These are phyloP conservation scores for Aptenodytes patagonicus DNA, from an alignment of 2,113 vertebrate species.

Conservation along the genomic window DNA sequence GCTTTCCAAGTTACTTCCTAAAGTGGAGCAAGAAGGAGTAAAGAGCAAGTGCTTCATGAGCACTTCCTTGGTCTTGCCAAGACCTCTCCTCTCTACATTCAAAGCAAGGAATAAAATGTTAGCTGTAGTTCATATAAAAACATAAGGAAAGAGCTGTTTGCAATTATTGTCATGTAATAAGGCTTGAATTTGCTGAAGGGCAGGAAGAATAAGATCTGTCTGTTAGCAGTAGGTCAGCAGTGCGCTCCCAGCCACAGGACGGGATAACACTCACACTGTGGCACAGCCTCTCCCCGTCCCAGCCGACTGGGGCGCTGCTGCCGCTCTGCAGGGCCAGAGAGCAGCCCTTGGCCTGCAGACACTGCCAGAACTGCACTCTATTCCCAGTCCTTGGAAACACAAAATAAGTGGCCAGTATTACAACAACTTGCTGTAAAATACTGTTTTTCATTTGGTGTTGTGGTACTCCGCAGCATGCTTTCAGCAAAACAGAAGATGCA, in stretches of 20 bases:
- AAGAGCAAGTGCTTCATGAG: neutral
- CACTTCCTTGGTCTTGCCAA: neutral
- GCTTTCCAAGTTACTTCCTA: neutral
- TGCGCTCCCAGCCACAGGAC: accelerated
- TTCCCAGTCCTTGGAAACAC: neutral
- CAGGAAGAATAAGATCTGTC: neutral
- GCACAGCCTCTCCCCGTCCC: neutral
- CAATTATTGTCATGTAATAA: neutral
- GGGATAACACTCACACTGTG: accelerated
- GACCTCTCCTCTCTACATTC: neutral
- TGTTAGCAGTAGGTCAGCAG: neutral
- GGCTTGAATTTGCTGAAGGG: neutral
- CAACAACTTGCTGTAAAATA: neutral
- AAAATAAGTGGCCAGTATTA: too few relatives aligned
- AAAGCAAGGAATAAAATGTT: neutral
- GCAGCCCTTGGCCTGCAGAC: neutral
- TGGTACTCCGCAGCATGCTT: neutral
- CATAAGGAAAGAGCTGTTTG: neutral
- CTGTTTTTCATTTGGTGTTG: neutral
- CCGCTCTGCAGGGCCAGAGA: neutral
- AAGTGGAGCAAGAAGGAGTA: neutral
- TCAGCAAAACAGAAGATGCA: neutral
- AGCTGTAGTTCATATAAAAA: neutral
- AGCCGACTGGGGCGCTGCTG: accelerated
- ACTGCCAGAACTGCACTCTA: neutral